Base-by-base conservation (phyloP, 2,888 invertebrate species). In the Anoplius nigerrimus region DNA sequence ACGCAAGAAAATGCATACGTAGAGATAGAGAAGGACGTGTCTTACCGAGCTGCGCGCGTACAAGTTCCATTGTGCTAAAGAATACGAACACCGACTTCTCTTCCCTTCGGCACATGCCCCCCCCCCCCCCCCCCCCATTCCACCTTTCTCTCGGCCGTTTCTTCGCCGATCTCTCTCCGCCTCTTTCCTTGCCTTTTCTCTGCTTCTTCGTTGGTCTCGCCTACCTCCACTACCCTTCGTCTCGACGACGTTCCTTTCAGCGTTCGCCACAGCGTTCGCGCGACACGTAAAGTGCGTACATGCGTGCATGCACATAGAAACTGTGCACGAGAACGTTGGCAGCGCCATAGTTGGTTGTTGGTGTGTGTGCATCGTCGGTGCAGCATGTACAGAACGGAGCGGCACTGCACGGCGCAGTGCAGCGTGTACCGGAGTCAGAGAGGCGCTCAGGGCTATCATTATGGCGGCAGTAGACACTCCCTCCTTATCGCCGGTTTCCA, bases 381-480 rank as follows among this genome's bases (percentile, higher is more conserved):
- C 69, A 58, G 64, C 54, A 45, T 57, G 63, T 63, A 56, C 65
- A 46, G 65, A 60, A 55, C 54, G 48, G 45, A 70, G 34, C 61
- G 61, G 62, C 62, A 45, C 66, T 54, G 62, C 62, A 54, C 67
- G 66, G 71, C 64, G 66, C 70, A 62, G 64, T 72, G 74, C 72
- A 75, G 70, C 77, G 75, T 72, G 76, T 67, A 79, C 61, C 80
- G 72, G 82, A 84, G 83, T 85, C 84, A 79, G 82, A 80, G 82
- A 85, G 84, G 76, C 79, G 79, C 80, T 79, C 79, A 85, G 87
- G 84, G 82, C 87, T 87, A 86, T 87, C 83, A 87, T 87, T 87
- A 87, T 87, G 87, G 87, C 87, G 85, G 87, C 87, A 83, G 86
- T 86, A 87, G 87, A 87, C 87, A 87, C 87, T 87, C 87, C 87